Base-by-base conservation (phyloP, 2,797 vertebrate genomes). In the Xiphophorus birchmanni region DNA sequence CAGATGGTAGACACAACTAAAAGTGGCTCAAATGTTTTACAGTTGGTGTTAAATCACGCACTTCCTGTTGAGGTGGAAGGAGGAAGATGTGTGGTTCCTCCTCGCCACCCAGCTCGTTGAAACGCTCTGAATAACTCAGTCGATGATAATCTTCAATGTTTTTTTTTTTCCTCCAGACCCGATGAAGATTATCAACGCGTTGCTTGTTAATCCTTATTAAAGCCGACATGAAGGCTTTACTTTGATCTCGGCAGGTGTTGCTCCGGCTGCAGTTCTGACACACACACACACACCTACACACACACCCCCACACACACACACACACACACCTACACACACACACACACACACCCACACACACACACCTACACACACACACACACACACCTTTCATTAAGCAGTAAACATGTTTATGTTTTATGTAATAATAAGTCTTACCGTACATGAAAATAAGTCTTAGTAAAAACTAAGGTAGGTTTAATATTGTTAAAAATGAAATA, bases 161-260 rank as follows among this genome's bases (percentile, higher is more conserved):
- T 2, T 58, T 32, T 21, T 69, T 50, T 32, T 2, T 23, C 23
- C 37, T 42, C 44, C 40, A 52, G 75, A 75, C 75, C 73, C 23
- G 44, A 23, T 73, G 58, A 29, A 54, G 40, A 65, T 40, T 48
- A 84, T 65, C 37, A 76, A 63, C 12, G 48, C 26, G 7, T 69
- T 40, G n/a, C 37, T n/a, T 37, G 63, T 71, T 79, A 44, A 76
- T 65, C 23, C 52, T 76, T 71, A 23, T 60, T 44, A 60, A 76
- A 74, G 40, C 60, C 52, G 32, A 58, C 65, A 63, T 67, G 44
- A 9, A 21, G 29, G 50, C 75, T 77, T 75, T 74, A 63, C 74
- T 80, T 80, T 86, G 76, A 81, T 58, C 76, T 50, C 65, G 15
- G 67, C 78, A 72, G 75, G 52, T 75, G 81, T 45, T 78, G 60